phyloP scores from a whole-genome alignment of 2,113 vertebrate species.

The Uropsilus gracilis region DNA sequence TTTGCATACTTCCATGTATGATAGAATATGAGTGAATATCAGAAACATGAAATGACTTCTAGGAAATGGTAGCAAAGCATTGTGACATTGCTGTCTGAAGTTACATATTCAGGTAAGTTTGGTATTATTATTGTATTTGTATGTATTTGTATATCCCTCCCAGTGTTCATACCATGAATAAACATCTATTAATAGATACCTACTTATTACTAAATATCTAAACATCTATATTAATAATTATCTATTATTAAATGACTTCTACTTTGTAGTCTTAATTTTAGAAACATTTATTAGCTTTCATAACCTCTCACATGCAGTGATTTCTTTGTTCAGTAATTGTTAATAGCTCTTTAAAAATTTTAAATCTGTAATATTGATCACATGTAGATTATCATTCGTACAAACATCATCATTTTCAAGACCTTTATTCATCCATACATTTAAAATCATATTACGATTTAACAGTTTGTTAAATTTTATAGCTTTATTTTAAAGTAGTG shows the following conservation, averaged over 20 bases:
- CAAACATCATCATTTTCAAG: background rate
- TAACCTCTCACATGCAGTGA: background rate
- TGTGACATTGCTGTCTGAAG: background rate
- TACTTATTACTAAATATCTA: too few species aligned
- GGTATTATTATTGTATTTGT: background rate
- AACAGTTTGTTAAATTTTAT: too few species aligned
- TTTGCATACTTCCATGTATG: accelerated
- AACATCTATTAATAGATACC: too few species aligned
- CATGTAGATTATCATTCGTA: background rate
- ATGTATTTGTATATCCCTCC: background rate
- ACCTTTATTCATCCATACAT: background rate
- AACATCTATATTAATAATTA: too few species aligned
- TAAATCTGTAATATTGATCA: background rate
- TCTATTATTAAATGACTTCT: too few species aligned
- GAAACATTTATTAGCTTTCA: background rate
- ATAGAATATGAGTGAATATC: background rate
- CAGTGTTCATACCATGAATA: too few species aligned
- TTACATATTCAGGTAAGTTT: background rate
- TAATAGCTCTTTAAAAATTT: background rate
- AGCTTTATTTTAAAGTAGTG: background rate
- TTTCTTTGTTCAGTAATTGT: background rate
- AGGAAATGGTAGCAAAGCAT: background rate
- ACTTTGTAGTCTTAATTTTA: background rate
- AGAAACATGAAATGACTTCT: background rate
- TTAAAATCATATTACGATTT: background rate